Base-by-base conservation (phyloP, 2,797 vertebrate species). In the Platyrinchus mystaceus region DNA sequence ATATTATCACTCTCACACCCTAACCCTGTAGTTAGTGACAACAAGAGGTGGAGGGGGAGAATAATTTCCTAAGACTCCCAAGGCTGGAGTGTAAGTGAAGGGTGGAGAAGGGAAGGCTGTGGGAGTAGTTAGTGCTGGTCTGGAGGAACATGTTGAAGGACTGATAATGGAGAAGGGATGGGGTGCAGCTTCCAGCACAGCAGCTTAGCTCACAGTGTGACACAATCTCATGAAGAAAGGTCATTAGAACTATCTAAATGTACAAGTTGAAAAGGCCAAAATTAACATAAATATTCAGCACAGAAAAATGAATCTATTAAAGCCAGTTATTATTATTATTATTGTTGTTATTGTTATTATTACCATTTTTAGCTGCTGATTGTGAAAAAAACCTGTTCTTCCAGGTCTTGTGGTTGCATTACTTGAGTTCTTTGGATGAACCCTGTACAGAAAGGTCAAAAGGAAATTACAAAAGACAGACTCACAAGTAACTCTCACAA, bases 351-450 rank as follows among this genome's bases (percentile, higher is more conserved):
- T 71, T 78, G 24, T 67, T 67, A 83, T 66, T 36, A 76, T 97
- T 96, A 98, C 97, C 93, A 87, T 90, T 80, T 97, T 93, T 76
- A 90, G 60, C 53, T 70, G 96, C n/a, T 75, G 93, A 67, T 68
- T 95, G 68, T 24, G 81, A 81, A 93, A 95, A 89, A 87, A 21
- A 43, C 82, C 69, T 27, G 82, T 93, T 96, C 90, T 98, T 17
- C 97, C 81, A 27, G 98, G 96, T 77, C 97, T 98, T 62, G 97
- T 94, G 4, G 98, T 94, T 75, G 90, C 49, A 44, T 62, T 87
- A 89, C 50, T 93, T 26, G 56, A 84, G 84, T 66, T 96, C 90
- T 83, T 90, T 69, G 83, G 87, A 88, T 60, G 94, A 95, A 91
- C n/a, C 49, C 98, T 98, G 89, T 41, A 75, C 10, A 87, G 70